Percentiles rank a stretch among this genome's conserved stretches.
Conservation (phyloP, 2,797 vertebrate genomes). For the Lagodon rhomboides region DNA sequence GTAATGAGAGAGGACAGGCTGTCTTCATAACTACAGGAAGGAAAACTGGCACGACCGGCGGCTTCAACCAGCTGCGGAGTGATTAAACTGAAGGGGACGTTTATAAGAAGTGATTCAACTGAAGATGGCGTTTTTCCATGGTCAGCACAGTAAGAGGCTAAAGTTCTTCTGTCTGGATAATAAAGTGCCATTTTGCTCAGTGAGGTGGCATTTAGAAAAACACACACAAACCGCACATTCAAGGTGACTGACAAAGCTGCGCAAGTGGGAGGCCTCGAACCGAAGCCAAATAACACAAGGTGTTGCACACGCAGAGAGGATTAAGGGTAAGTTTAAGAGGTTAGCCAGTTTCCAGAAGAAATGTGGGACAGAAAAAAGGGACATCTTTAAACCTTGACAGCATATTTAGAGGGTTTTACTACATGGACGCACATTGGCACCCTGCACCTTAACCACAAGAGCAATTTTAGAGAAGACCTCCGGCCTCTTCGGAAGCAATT, state of each 20-base stretch:
- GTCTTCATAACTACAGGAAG: slow-evolving; percentile 46
- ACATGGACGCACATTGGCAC: slow-evolving; percentile 1
- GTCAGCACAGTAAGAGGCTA: slow-evolving; percentile 38
- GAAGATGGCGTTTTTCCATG: slow-evolving; percentile 43
- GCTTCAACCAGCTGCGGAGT: slow-evolving; percentile 51
- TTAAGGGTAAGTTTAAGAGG: neutral
- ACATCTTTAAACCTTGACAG: neutral
- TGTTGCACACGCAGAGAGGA: slow-evolving; percentile 12
- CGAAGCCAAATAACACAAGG: slow-evolving; percentile 22
- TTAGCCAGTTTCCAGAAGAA: slow-evolving; percentile 30
- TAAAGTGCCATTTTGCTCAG: slow-evolving; percentile 39
- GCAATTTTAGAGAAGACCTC: slow-evolving; percentile 9
- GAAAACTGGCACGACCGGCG: slow-evolving; percentile 43
- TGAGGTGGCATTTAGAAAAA: slow-evolving; percentile 46
- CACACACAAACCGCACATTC: slow-evolving; percentile 24
- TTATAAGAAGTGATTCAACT: slow-evolving; percentile 51
- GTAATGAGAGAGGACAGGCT: slow-evolving; percentile 56
- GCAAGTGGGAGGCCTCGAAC: slow-evolving; percentile 1
- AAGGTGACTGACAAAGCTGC: slow-evolving; percentile 16
- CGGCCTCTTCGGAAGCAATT: neutral
- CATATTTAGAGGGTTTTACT: slow-evolving; percentile 15
- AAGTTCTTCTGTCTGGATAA: slow-evolving; percentile 36
- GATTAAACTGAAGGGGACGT: slow-evolving; percentile 56
- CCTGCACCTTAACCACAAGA: neutral
- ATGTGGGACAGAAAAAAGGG: slow-evolving; percentile 1